A percentile compares a stretch with the other conserved stretches of the same genome.
Conservation (phyloP, 1,140 invertebrate genomes). For the Stenopsyche tienmushanensis region DNA sequence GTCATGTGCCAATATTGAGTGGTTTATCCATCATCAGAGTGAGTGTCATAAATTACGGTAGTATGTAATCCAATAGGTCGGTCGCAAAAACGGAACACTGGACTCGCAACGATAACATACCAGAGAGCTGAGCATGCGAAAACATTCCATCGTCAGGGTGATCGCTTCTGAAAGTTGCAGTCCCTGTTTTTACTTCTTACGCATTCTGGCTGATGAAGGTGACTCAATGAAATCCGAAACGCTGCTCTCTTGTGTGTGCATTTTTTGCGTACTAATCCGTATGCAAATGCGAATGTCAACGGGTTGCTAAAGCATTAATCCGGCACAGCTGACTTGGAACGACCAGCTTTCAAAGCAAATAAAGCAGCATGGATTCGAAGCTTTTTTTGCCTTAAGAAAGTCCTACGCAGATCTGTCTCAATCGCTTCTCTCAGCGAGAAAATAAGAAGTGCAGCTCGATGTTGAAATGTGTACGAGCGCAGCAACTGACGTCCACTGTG, state of each 20-base stretch:
- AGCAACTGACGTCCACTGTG: too few species aligned
- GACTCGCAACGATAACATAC: constrained; percentile 9
- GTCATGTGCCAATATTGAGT: constrained; percentile 22
- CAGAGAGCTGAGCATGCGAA: constrained; percentile 16
- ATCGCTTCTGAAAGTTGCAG: constrained; percentile 8
- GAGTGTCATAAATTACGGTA: constrained; percentile 23
- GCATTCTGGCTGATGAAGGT: constrained; percentile 9
- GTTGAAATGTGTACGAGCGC: too few species aligned
- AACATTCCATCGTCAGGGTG: constrained; percentile 21
- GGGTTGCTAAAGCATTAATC: too few species aligned
- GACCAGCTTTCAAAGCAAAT: too few species aligned
- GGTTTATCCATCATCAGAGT: constrained; percentile 12
- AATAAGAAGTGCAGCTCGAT: too few species aligned
- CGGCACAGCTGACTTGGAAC: too few species aligned
- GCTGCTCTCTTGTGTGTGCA: neutral
- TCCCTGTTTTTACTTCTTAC: neutral
- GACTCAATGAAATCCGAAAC: constrained; percentile 5
- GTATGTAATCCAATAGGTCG: constrained; percentile 20
- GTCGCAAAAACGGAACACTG: constrained; percentile 8
- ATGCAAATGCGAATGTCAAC: neutral
- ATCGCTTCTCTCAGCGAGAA: too few species aligned
- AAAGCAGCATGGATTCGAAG: too few species aligned
- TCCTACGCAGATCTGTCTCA: too few species aligned
- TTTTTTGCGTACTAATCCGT: neutral
- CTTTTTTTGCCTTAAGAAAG: too few species aligned